Percentiles rank a stretch among this genome's conserved stretches.
These are phyloP conservation scores for Tuberolachnus salignus DNA, from an alignment of 2,888 invertebrate genomes.

Conservation along the genomic window DNA sequence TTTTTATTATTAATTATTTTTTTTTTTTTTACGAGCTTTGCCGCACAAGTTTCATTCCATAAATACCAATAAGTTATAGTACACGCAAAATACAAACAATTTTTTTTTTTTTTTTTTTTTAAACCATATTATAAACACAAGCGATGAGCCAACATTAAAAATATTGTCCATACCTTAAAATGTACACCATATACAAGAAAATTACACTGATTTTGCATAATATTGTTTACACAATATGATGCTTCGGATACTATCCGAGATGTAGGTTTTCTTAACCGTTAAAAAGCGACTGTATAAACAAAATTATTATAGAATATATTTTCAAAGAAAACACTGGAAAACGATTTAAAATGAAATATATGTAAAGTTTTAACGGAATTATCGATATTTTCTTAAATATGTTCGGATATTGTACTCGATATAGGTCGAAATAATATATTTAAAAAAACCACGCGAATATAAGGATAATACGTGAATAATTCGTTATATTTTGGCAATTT, in stretches of 20 bases:
- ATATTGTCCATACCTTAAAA: background rate
- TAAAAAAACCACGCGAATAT: too few relatives aligned
- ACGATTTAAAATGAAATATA: background rate
- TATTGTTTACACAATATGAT: background rate
- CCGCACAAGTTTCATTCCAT: constrained; percentile 36
- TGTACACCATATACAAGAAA: background rate
- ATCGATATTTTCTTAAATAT: background rate
- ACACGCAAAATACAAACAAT: constrained; percentile 29
- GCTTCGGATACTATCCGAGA: background rate
- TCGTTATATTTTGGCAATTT: too few relatives aligned
- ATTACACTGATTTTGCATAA: constrained; percentile 20
- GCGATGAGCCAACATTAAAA: constrained; percentile 6
- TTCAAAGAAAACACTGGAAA: background rate
- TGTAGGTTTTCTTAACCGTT: background rate
- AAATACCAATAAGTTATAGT: constrained; percentile 54
- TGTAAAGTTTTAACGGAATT: background rate
- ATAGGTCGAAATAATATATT: too few relatives aligned
- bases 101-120: too few relatives aligned
- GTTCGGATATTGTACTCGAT: too few relatives aligned
- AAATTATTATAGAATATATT: background rate
- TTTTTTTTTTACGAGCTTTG: constrained; percentile 33
- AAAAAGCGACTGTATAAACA: background rate
- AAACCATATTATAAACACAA: constrained; percentile 10
- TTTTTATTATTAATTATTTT: background rate
- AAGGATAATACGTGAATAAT: too few relatives aligned